phyloP scores from a whole-genome alignment of 2,888 invertebrate genomes.

The Aphidoletes aphidimyza region DNA sequence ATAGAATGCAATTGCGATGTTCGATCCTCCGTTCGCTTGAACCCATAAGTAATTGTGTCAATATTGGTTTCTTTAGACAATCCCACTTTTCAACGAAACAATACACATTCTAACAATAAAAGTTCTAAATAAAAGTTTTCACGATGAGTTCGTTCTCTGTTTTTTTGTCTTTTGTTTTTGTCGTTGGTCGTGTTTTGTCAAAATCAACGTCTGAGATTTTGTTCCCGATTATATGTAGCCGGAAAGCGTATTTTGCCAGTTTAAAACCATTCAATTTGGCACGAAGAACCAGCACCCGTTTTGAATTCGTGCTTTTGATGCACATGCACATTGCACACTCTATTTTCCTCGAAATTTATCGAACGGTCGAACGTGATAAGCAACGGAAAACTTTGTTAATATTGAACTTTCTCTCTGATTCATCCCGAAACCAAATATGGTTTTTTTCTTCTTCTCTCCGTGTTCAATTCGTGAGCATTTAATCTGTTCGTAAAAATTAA shows the following conservation, averaged over 20 bases:
- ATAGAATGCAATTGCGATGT: neutral
- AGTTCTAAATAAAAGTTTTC: neutral
- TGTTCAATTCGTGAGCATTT: neutral
- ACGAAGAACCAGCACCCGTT: neutral
- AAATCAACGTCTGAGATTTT: neutral
- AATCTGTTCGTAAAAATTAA: neutral
- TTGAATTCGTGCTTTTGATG: neutral
- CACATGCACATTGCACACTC: neutral
- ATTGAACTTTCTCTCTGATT: slow-evolving; percentile 33
- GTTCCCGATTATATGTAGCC: neutral
- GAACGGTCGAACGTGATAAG: slow-evolving; percentile 5
- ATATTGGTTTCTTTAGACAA: slow-evolving; percentile 38
- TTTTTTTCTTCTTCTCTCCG: neutral
- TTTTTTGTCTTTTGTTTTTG: too few relatives aligned
- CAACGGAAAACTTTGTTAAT: slow-evolving; percentile 40
- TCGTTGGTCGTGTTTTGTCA: neutral
- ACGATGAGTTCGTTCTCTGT: neutral
- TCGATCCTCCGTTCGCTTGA: neutral
- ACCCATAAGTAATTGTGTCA: slow-evolving; percentile 20
- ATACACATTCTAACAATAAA: neutral
- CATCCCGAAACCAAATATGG: neutral
- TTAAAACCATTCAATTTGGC: neutral
- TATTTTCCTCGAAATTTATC: neutral
- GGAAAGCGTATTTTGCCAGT: neutral
- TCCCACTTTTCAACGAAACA: slow-evolving; percentile 34